Evolutionary conservation across 2,797 vertebrate species (phyloP), one percentile per base, ranked within the genome.

Genomic region (Melanogrammus aeglefinus): DNA sequence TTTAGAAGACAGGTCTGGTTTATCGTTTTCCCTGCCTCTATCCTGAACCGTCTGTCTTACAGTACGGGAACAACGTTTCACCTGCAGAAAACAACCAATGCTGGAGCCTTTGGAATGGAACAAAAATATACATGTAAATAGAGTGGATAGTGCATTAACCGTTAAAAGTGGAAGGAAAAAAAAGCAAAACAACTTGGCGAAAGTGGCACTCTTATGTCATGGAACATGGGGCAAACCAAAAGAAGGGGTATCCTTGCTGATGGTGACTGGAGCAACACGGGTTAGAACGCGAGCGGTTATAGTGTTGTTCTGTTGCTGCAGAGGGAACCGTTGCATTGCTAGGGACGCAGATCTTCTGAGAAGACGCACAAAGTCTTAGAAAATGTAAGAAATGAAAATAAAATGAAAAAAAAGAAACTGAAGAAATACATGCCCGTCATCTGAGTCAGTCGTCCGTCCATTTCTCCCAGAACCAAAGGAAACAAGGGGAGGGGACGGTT

Each of bases 261-360:
- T 78, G 70, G 81, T 82, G 82, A 79, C 73, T 77, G 36, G 78
- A 85, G 79, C 76, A 70, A 82, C 75, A 69, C 63, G 0, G 63
- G 80, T 83, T 83, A 87, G 82, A 84, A 86, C 85, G 76, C 79
- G 83, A 81, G n/a, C 0, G 51, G 12, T 87, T 86, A 76, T 77
- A 78, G 75, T 38, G 78, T 78, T 85, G 81, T 78, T 83, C 84
- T 80, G 63, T 75, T 89, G 92, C 92, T 93, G 92, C 91, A 92
- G 81, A 86, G 83, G 83, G 80, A 90, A 79, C 83, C 82, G 81
- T 88, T 90, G 81, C 82, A 81, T 88, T 90, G 81, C 86, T 81
- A 74, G 83, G n/a, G n/a, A 24, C 24, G 21, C 21, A 24, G 57
- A 69, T 24, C n/a, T 63, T 24, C 57, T n/a, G 21, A 27, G n/a